Conservation (phyloP, 2,797 vertebrate genomes). For the Acrossocheilus wenchowensis region DNA sequence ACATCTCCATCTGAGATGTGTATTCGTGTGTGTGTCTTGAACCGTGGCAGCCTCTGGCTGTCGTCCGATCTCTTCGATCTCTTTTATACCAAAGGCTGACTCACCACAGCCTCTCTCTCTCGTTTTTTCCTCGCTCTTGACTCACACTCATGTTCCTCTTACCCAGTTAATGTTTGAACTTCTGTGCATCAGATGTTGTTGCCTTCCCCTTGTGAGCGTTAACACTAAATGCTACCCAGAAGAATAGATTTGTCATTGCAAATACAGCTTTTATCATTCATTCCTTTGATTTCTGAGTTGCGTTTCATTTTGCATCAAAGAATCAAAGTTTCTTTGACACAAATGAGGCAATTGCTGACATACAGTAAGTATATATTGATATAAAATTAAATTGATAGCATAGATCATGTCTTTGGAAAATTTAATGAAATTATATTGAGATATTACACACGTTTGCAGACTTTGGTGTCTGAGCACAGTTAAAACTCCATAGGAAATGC, state of each 20-base stretch:
- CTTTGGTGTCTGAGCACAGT: not conserved
- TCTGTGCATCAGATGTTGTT: slow-evolving; percentile 18
- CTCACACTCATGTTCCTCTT: slow-evolving; percentile 25
- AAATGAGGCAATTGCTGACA: not conserved
- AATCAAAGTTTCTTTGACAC: not conserved
- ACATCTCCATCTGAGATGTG: not conserved
- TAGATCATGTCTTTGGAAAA: not conserved
- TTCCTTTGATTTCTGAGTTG: not conserved
- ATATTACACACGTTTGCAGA: not conserved
- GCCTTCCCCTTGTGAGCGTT: slow-evolving; percentile 9
- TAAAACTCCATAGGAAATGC: not conserved
- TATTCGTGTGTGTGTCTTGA: not conserved
- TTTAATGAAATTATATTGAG: not conserved
- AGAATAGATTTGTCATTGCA: slow-evolving; percentile 12
- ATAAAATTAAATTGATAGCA: not conserved
- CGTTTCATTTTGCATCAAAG: not conserved
- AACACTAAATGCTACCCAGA: slow-evolving; percentile 7
- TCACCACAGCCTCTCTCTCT: slow-evolving; percentile 17
- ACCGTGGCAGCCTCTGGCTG: slow-evolving; percentile 23
- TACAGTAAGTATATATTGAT: not conserved
- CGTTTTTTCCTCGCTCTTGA: slow-evolving; percentile 7
- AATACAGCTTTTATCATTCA: not conserved
- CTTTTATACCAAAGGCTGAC: slow-evolving; percentile 38
- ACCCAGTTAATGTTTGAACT: slow-evolving; percentile 33
- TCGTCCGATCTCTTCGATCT: slow-evolving; percentile 36